phyloP scores from a whole-genome alignment of 2,888 invertebrate species.

The Operophtera brumata region DNA sequence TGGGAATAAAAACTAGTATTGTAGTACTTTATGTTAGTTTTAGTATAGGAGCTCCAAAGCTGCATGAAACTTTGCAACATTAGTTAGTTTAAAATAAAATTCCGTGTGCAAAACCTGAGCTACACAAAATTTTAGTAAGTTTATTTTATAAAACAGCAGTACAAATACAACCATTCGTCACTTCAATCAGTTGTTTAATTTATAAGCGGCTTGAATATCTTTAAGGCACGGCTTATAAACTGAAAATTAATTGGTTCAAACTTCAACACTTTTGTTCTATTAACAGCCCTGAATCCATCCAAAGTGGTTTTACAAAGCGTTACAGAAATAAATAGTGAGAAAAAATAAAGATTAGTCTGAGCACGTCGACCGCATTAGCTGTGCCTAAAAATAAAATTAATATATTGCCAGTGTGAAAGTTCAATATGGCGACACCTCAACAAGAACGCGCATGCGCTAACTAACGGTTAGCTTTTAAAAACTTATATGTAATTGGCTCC shows the following conservation, averaged over 20 bases:
- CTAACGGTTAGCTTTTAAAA: conserved; percentile 53
- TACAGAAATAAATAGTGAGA: conserved; percentile 67
- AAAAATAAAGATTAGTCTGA: conserved; percentile 61
- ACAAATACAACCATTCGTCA: too few relatives aligned
- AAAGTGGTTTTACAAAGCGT: conserved; percentile 66
- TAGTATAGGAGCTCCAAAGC: not conserved
- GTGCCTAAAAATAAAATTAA: conserved; percentile 73
- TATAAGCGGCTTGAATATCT: not conserved
- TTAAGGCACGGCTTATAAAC: not conserved
- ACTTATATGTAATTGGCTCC: conserved; percentile 55
- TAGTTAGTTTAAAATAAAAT: not conserved
- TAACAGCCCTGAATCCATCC: conserved; percentile 47
- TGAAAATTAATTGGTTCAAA: conserved; percentile 2
- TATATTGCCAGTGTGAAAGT: conserved; percentile 70
- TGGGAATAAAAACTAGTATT: conserved; percentile 5
- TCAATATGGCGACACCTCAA: conserved; percentile 61
- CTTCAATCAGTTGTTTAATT: too few relatives aligned
- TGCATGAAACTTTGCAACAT: not conserved
- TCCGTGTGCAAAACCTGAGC: too few relatives aligned
- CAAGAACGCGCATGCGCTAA: conserved; percentile 52
- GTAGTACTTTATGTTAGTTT: conserved; percentile 8
- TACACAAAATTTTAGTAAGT: too few relatives aligned
- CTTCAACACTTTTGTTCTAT: conserved; percentile 6
- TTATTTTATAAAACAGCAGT: too few relatives aligned
- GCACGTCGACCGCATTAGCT: conserved; percentile 63